These are phyloP conservation scores for Dendrocopos noguchii DNA, from an alignment of 2,113 vertebrate species.

Conservation along the genomic window DNA sequence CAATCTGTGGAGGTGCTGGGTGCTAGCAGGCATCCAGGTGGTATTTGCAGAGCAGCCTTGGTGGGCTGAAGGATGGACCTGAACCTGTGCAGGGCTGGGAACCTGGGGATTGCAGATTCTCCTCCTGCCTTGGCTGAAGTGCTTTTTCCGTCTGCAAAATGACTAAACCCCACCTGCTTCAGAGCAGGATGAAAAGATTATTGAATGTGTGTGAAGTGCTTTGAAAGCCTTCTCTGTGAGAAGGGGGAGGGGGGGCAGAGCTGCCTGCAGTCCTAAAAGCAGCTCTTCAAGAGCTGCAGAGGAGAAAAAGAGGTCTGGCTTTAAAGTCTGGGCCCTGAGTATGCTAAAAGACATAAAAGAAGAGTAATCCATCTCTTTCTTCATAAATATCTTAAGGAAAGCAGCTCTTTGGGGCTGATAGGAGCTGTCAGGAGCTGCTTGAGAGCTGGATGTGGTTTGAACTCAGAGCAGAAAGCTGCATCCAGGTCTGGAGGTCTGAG, in stretches of 20 bases:
- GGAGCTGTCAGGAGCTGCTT: not conserved
- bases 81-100: not conserved
- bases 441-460: not conserved
- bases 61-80: not conserved
- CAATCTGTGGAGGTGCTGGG: not conserved
- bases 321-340: conserved; percentile 18
- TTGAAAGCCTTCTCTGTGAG: conserved; percentile 15
- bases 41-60: not conserved
- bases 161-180: conserved; percentile 30
- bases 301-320: conserved; percentile 30
- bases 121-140: conserved; percentile 26
- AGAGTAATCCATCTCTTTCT: conserved; percentile 12
- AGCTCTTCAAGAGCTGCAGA: not conserved
- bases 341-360: conserved; percentile 39
- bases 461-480: not conserved
- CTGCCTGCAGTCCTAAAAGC: conserved; percentile 42
- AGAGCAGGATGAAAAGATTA: conserved; percentile 49
- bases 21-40: fast-evolving
- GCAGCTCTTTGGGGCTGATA: not conserved
- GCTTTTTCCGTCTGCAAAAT: conserved; percentile 22
- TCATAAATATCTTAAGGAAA: conserved; percentile 4
- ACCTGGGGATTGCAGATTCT: not conserved
- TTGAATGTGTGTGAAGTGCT: conserved; percentile 54
- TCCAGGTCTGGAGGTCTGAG: not conserved
- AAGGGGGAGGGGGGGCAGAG: not conserved